These are phyloP conservation scores for Hedychridium roseum DNA, from an alignment of 2,888 invertebrate genomes.

Conservation along the genomic window DNA sequence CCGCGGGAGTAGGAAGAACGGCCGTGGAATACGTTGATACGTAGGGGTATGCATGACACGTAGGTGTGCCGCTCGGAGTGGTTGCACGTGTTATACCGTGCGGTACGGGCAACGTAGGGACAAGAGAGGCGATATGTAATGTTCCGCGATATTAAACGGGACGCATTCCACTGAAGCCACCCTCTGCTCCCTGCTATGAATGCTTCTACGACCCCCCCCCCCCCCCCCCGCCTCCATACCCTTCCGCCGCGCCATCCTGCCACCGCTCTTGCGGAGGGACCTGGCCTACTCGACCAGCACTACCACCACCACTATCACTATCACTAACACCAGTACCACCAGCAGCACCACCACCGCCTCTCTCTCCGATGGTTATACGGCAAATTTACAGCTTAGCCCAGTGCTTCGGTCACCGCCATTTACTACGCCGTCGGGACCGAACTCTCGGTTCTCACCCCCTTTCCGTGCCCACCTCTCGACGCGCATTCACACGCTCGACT, in stretches of 20 bases:
- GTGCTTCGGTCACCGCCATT: constrained; percentile 35
- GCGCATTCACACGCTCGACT: constrained; percentile 2
- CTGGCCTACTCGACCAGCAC: constrained; percentile 42
- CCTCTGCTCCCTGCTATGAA: constrained; percentile 58
- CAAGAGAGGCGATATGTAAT: constrained; percentile 63
- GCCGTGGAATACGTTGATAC: neutral
- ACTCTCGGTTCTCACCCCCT: neutral
- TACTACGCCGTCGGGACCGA: constrained; percentile 22
- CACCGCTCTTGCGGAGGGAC: constrained; percentile 13
- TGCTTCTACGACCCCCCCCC: no score
- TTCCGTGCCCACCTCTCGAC: constrained; percentile 1
- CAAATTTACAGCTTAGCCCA: constrained; percentile 60
- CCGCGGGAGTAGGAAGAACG: no score
- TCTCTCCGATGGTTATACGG: constrained; percentile 59
- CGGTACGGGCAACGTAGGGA: constrained; percentile 51
- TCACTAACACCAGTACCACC: no score
- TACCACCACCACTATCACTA: no score
- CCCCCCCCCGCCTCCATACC: no score
- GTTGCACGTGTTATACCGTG: constrained; percentile 37
- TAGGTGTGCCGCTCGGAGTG: constrained; percentile 17
- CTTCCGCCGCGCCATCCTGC: no score
- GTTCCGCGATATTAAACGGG: constrained; percentile 64
- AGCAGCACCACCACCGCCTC: no score
- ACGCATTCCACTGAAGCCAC: constrained; percentile 62
- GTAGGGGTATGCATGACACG: neutral